Conservation (phyloP, 2,113 vertebrate species). For the Penelope pileata region DNA sequence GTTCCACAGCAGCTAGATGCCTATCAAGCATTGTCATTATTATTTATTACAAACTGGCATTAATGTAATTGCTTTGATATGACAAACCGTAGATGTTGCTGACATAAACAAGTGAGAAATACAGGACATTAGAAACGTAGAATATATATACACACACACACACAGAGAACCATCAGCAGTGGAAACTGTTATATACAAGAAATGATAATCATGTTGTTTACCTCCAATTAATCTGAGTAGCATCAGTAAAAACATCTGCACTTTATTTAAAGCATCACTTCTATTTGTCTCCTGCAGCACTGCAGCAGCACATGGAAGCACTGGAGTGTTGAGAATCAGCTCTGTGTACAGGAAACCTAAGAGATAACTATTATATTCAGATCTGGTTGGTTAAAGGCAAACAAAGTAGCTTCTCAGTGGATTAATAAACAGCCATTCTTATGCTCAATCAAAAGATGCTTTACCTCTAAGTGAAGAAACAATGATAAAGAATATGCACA, state of each 20-base stretch:
- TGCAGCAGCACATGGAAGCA: background rate
- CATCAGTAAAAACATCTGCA: background rate
- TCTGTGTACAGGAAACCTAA: background rate
- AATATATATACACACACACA: background rate
- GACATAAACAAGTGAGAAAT: background rate
- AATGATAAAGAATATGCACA: background rate
- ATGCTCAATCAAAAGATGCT: background rate
- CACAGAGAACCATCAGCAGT: background rate
- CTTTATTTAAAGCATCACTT: background rate
- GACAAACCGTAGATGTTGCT: background rate
- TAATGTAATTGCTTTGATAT: background rate
- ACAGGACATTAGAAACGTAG: background rate
- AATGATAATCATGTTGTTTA: background rate
- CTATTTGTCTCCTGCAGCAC: background rate
- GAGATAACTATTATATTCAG: background rate
- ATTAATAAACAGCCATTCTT: background rate
- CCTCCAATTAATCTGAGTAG: background rate
- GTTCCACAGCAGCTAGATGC: background rate
- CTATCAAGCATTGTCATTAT: background rate
- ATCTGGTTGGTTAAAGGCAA: background rate
- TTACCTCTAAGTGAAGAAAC: background rate
- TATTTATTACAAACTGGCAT: background rate
- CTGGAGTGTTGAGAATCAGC: background rate
- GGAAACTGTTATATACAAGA: background rate
- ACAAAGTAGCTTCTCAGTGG: background rate